Evolutionary conservation across 2,113 vertebrate species (phyloP), one percentile per base, ranked within the genome.

Genomic region (Pleuronectes platessa): DNA sequence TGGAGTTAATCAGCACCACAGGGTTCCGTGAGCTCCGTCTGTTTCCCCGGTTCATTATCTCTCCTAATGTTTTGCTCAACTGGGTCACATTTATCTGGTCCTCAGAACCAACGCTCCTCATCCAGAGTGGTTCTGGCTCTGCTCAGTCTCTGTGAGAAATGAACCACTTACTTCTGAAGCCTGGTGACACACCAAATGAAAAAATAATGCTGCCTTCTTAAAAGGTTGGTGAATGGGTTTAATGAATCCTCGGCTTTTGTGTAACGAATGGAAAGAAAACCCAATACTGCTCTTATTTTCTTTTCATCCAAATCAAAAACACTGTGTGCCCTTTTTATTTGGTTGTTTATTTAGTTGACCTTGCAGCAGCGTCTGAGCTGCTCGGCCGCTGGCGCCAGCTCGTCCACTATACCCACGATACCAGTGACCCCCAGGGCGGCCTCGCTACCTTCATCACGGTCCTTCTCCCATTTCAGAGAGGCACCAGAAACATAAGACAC

Each of bases 391-490:
- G 2, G 11, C 53, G 72, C 21, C 40, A 26, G 17, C 54, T 79
- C 67, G 56, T 60, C 70, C 70, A 24, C 68, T 67, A 42, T 17
- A 21, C 15, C 74, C 81, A 61, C 1, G 1, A 75, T 84, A 63
- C 51, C 68, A 21, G 21, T 76, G 79, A 80, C 86, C 86, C 86
- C 56, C 10, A 18, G 53, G 26, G 55, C 60, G 53, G 60, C 72
- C 80, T 58, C 21, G 0, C 62, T 64, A 47, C 61, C 70, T 71
- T 76, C 37, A 1, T 62, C 64, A 77, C 60, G 74, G 74, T 61
- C 62, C 42, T 37, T 69, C 63, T 90, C 80, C 80, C 69, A 61
- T 86, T 80, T 80, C 76, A 78, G 55, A 81, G 75, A 79, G 63
- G 45, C 64, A 59, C 59, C 62, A 68, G 74, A 79, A 82, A 76